Conservation (phyloP, 1,140 invertebrate species). For the Penaeus indicus region DNA sequence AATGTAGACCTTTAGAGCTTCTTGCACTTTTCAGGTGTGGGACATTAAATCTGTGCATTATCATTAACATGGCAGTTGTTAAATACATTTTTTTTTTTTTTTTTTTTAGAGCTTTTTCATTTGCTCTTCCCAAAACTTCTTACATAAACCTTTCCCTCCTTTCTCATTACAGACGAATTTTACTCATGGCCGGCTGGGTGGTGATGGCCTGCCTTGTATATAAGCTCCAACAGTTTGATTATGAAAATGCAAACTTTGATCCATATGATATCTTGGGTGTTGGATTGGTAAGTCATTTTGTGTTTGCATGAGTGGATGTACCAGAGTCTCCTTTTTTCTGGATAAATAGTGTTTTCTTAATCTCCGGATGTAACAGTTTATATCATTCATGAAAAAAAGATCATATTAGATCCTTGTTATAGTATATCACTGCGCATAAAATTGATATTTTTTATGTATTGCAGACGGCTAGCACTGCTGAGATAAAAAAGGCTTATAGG, state of each 20-base stretch:
- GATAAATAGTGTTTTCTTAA: too few relatives aligned
- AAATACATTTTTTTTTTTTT: too few relatives aligned
- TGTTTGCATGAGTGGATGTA: not conserved
- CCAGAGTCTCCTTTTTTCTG: too few relatives aligned
- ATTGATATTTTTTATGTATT: slow-evolving; percentile 65
- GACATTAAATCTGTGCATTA: too few relatives aligned
- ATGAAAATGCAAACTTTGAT: slow-evolving; percentile 98
- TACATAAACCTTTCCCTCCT: slow-evolving; percentile 8
- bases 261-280: slow-evolving; percentile 96
- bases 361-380: too few relatives aligned
- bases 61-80: too few relatives aligned
- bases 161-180: slow-evolving; percentile 43
- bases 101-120: not conserved
- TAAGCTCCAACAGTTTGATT: slow-evolving; percentile 97
- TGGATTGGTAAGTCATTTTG: slow-evolving; percentile 76
- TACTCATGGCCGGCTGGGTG: slow-evolving; percentile 88
- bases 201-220: slow-evolving; percentile 89
- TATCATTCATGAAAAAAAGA: too few relatives aligned
- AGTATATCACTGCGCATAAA: not conserved
- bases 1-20: too few relatives aligned
- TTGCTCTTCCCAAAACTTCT: not conserved
- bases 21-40: too few relatives aligned
- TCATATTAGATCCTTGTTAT: not conserved
- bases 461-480: slow-evolving; percentile 84
- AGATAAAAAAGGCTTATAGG: slow-evolving; percentile 96